A percentile compares a stretch with the other conserved stretches of the same genome.
phyloP scores from a whole-genome alignment of 2,797 vertebrate genomes.

The Cossypha heuglini region DNA sequence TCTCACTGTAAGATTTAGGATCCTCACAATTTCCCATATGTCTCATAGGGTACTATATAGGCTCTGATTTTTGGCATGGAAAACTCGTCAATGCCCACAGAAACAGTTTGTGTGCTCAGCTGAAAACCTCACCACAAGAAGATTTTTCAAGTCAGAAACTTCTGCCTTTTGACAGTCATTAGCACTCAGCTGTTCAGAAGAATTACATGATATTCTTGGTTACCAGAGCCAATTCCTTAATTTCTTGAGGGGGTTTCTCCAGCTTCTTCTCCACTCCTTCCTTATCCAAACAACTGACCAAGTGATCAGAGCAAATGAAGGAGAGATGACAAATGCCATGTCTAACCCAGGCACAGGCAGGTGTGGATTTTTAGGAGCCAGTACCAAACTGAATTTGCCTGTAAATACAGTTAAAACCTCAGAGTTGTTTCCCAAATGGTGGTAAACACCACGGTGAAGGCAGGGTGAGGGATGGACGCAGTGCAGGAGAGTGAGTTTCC shows the following conservation, averaged over 20 bases:
- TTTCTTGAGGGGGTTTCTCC: not conserved
- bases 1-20: not conserved
- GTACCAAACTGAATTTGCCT: not conserved
- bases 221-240: not conserved
- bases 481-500: not conserved
- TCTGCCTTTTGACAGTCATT: not conserved
- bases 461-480: not conserved
- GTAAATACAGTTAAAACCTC: not conserved
- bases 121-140: not conserved
- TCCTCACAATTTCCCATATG: not conserved
- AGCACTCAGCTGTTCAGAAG: not conserved
- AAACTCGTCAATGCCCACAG: not conserved
- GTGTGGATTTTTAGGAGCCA: not conserved
- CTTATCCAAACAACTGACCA: not conserved
- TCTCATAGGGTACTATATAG: not conserved
- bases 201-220: not conserved
- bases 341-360: not conserved
- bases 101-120: not conserved
- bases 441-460: not conserved
- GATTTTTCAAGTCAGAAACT: not conserved
- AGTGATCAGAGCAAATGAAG: not conserved
- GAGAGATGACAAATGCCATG: not conserved
- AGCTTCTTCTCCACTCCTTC: not conserved
- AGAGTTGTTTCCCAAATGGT: not conserved
- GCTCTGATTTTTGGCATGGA: not conserved